phyloP scores from a whole-genome alignment of 2,888 invertebrate genomes.

The Drosophila rellima region DNA sequence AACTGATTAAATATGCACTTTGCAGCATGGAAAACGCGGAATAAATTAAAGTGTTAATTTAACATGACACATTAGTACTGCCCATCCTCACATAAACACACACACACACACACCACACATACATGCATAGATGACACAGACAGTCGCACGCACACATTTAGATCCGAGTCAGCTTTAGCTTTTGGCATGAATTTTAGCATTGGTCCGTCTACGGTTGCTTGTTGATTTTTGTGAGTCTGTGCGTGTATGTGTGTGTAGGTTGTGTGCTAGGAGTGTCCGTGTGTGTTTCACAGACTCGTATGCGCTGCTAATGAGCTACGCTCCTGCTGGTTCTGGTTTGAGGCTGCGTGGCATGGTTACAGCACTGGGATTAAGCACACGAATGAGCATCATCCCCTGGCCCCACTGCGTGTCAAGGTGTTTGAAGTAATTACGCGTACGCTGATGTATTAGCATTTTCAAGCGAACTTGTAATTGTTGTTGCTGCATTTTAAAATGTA shows the following conservation, averaged over 20 bases:
- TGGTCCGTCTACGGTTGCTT: slow-evolving; percentile 46
- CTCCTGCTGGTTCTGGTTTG: slow-evolving; percentile 48
- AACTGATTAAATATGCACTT: slow-evolving; percentile 83
- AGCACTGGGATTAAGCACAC: slow-evolving; percentile 62
- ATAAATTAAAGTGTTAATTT: slow-evolving; percentile 83
- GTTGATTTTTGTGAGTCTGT: slow-evolving; percentile 38
- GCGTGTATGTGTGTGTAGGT: slow-evolving; percentile 11
- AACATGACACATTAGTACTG: slow-evolving; percentile 82
- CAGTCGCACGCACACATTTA: slow-evolving; percentile 35
- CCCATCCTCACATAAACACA: slow-evolving; percentile 39
- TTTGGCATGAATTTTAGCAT: slow-evolving; percentile 52
- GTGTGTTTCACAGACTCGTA: slow-evolving; percentile 39
- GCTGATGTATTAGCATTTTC: slow-evolving; percentile 78
- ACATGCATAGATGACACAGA: slow-evolving; percentile 26
- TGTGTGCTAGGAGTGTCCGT: slow-evolving; percentile 19
- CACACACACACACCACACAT: slow-evolving; percentile 18
- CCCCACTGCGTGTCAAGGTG: slow-evolving; percentile 61
- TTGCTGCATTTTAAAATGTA: slow-evolving; percentile 42
- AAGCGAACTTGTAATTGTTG: slow-evolving; percentile 72
- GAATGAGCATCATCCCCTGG: slow-evolving; percentile 23
- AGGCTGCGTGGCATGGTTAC: slow-evolving; percentile 41
- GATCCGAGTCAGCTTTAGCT: slow-evolving; percentile 58
- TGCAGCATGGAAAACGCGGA: slow-evolving; percentile 80
- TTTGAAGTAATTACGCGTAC: slow-evolving; percentile 78
- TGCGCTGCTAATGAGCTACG: slow-evolving; percentile 68